These are phyloP conservation scores for Xiphophorus couchianus DNA, from an alignment of 2,113 vertebrate genomes.

Conservation along the genomic window DNA sequence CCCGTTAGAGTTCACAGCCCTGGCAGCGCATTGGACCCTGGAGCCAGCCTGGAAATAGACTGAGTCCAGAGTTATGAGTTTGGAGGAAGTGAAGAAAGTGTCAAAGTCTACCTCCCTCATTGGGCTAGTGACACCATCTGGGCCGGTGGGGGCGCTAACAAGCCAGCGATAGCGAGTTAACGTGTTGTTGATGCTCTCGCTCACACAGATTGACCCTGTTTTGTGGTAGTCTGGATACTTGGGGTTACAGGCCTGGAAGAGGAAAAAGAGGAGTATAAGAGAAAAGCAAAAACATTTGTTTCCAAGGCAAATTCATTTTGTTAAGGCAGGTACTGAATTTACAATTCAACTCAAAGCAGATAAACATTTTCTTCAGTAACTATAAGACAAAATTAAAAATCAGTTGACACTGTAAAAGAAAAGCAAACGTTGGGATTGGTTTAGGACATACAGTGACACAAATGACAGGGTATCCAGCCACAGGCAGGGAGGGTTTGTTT, in stretches of 20 bases:
- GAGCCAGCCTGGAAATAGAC: slow-evolving; percentile 95
- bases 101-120: slow-evolving; percentile 94
- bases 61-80: slow-evolving; percentile 92
- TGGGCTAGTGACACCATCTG: slow-evolving; percentile 89
- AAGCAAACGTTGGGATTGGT: background rate
- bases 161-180: slow-evolving; percentile 93
- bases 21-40: slow-evolving; percentile 90
- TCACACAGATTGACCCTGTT: slow-evolving; percentile 91
- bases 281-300: slow-evolving; percentile 6
- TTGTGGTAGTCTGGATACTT: slow-evolving; percentile 91
- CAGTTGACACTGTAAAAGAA: background rate
- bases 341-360: background rate
- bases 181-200: slow-evolving; percentile 93
- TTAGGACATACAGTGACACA: slow-evolving; percentile 89
- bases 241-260: slow-evolving; percentile 89
- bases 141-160: slow-evolving; percentile 86
- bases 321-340: background rate
- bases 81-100: slow-evolving; percentile 96
- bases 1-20: slow-evolving; percentile 88
- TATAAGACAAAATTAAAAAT: background rate
- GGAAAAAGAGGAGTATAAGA: background rate
- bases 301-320: background rate
- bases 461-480: slow-evolving; percentile 91
- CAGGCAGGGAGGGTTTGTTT: slow-evolving; percentile 73
- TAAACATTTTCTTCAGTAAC: too few relatives aligned